Base-by-base conservation (phyloP, 1,140 invertebrate genomes). In the Polypedilum pembai region DNA sequence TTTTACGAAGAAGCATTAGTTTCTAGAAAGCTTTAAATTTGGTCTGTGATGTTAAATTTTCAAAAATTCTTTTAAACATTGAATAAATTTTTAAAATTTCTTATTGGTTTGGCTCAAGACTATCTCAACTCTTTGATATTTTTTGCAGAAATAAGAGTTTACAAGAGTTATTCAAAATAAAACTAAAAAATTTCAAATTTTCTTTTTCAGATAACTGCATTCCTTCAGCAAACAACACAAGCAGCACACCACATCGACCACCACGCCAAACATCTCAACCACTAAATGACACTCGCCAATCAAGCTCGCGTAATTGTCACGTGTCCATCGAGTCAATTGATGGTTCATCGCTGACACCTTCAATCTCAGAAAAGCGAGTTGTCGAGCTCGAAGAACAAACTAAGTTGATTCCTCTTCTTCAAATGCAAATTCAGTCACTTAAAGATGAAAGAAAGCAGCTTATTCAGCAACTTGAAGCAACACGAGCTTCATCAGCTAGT, bases 341-440 rank as follows among this genome's bases (percentile, higher is more conserved):
- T 75, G 24, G 24, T 76, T 72, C 73, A 76, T 77, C 79, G 76
- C 65, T 65, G 69, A 7, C 82, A 89, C 84, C 86, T 85, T 75
- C 83, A 89, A 76, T 90, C 91, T 1, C 79, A 88, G 15, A 93
- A 73, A 87, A 91, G 79, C 84, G 90, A 65, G 89, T 94, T 82
- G 88, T 86, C 79, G 90, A 94, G 78, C 83, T 95, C 75, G 93
- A 94, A 83, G 91, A 92, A 80, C 90, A 93, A 85, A 90, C 93
- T 18, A 94, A 93, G 84, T 82, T 86, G 41, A 90, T 95, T 81
- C 93, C 93, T n/a, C 85, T 89, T 77, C 82, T 95, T 73, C 88
- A 94, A 86, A 91, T 87, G 74, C 89, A 92, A 84, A 83, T 94
- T 12, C 87, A 85, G 45, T 85, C 88, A 40, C 80, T 94, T 73